Base-by-base conservation (phyloP, 2,797 vertebrate species). In the Crocodylus rhombifer region DNA sequence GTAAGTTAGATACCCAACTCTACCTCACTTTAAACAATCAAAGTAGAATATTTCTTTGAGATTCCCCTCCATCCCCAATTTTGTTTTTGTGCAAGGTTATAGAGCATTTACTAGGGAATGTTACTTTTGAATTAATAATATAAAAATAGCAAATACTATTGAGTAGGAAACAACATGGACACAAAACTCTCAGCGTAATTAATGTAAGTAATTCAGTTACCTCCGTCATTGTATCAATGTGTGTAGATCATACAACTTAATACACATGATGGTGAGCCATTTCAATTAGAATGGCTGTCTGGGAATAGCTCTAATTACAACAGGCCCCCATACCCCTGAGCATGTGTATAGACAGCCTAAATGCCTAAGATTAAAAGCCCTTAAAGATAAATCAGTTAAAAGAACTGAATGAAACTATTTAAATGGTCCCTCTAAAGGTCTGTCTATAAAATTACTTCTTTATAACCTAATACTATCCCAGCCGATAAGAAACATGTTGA, bases 391-490 rank as follows among this genome's bases (percentile, higher is more conserved):
- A 0, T 64, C 30, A 84, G 2, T 76, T 73, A 87, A 25, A 30
- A 5, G 36, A 14, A 74, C 73, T 78, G 88, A 61, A 67, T 16
- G 7, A 20, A 23, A 14, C 30, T 1, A 3, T 86, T 26, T 63
- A 85, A 90, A 77, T 33, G 2, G 7, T 76, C 60, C 62, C 60
- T 80, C 17, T 55, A 78, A 81, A 36, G 17, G 17, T 63, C 23
- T 84, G 67, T 4, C 64, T 77, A 25, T 74, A 73, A 89, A 92
- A 87, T 23, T 80, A 60, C 5, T 57, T 0, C 71, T 96, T 95
- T 77, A 21, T 55, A 26, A 91, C 71, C 28, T 4, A 67, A 79
- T 36, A 15, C 15, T 51, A 57, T 63, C 30, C 5, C 82, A 65
- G 9, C 11, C 2, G 5, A 87, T 42, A 93, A 91, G 3, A 28